Percentiles rank a stretch among this genome's conserved stretches.
Evolutionary conservation across 2,113 vertebrate genomes (phyloP).

Genomic region (Tympanuchus pallidicinctus): DNA sequence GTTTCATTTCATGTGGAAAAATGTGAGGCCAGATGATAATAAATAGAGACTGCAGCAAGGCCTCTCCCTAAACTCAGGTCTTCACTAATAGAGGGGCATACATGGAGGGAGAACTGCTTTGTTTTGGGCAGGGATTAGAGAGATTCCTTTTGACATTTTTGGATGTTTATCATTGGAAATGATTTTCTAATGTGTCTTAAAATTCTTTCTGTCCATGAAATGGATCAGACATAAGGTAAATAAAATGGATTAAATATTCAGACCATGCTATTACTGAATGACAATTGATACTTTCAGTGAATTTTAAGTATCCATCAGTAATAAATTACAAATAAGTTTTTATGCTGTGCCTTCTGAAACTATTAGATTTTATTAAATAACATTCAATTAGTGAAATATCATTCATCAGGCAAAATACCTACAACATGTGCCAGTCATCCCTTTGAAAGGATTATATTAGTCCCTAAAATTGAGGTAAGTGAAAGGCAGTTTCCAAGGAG

Average conservation of each 20-base stretch:
- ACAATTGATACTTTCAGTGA: conserved; percentile 11
- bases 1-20: background rate
- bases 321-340: conserved; percentile 36
- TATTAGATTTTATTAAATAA: conserved; percentile 11
- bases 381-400: conserved; percentile 37
- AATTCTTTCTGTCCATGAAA: conserved; percentile 8
- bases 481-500: background rate
- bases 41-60: background rate
- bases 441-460: background rate
- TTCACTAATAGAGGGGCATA: background rate
- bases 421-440: background rate
- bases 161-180: conserved; percentile 1
- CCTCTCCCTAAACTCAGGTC: background rate
- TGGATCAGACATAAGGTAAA: background rate
- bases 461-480: conserved; percentile 1
- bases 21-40: background rate
- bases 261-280: background rate
- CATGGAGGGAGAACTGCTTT: background rate
- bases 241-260: conserved; percentile 51
- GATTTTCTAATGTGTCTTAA: background rate
- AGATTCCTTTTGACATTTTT: background rate
- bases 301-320: conserved; percentile 33
- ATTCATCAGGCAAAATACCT: conserved; percentile 34
- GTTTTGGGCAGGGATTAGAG: background rate
- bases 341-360: background rate